Conservation (phyloP, 2,113 vertebrate species). For the Neolamprologus longior region DNA sequence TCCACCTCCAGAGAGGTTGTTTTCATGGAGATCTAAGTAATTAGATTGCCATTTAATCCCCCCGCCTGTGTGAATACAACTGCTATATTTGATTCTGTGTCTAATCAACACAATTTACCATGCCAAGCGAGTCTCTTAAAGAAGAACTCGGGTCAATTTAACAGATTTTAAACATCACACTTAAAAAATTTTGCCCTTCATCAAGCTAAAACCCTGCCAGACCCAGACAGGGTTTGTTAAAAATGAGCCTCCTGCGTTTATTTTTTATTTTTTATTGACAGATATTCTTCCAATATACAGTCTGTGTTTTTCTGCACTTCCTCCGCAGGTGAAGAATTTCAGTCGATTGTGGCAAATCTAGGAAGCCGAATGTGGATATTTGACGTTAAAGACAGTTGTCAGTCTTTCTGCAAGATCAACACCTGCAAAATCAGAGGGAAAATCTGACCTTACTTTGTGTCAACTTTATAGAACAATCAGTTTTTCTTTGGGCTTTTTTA, state of each 20-base stretch:
- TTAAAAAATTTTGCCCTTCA: slow-evolving; percentile 13
- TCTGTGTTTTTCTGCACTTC: neutral
- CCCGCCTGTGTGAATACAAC: slow-evolving; percentile 50
- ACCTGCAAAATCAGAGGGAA: neutral
- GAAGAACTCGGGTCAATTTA: slow-evolving; percentile 37
- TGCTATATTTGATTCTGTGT: slow-evolving; percentile 69
- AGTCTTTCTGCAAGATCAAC: neutral
- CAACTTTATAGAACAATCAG: neutral
- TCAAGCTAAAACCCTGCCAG: slow-evolving; percentile 14
- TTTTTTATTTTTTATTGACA: neutral
- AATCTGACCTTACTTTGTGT: neutral
- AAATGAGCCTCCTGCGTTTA: neutral
- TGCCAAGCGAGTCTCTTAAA: slow-evolving; percentile 23
- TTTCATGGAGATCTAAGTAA: slow-evolving; percentile 65
- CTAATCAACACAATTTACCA: slow-evolving; percentile 51
- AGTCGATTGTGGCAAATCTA: neutral
- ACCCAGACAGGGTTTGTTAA: neutral
- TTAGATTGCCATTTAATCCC: slow-evolving; percentile 71
- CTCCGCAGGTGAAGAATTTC: neutral
- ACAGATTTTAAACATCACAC: slow-evolving; percentile 33
- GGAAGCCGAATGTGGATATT: neutral
- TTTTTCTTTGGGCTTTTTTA: neutral
- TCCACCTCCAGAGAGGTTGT: slow-evolving; percentile 52
- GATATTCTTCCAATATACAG: neutral
- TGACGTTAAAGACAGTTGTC: neutral